phyloP scores from a whole-genome alignment of 2,113 vertebrate genomes.

The Hepsetus odoe region DNA sequence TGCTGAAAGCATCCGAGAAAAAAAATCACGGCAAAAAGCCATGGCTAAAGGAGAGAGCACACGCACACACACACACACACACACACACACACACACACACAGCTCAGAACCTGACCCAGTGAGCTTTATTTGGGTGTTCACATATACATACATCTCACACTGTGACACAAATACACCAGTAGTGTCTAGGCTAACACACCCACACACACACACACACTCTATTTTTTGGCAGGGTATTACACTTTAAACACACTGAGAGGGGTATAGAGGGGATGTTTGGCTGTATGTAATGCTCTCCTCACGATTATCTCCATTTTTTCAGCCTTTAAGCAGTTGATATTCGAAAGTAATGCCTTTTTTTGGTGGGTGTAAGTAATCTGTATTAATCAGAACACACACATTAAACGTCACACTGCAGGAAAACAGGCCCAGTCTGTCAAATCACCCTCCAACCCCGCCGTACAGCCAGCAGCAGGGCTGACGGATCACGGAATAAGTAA shows the following conservation, averaged over 20 bases:
- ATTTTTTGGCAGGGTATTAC: not conserved
- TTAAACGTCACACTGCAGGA: no score
- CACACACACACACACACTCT: not conserved
- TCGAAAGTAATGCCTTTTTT: not conserved
- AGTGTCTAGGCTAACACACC: not conserved
- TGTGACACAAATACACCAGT: not conserved
- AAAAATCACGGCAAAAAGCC: conserved; percentile 8
- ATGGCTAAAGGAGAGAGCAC: not conserved
- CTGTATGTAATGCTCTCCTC: not conserved
- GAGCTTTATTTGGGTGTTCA: not conserved
- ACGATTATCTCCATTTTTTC: not conserved
- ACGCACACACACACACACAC: not conserved
- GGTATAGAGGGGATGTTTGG: not conserved
- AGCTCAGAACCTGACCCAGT: not conserved
- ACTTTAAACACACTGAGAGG: not conserved
- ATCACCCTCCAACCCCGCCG: not conserved
- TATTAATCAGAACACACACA: conserved; percentile 6
- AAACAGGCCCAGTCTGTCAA: not conserved
- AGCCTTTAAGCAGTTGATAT: conserved; percentile 2
- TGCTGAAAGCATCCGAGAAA: not conserved
- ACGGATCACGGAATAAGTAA: no score
- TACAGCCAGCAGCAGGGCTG: no score
- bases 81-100: not conserved
- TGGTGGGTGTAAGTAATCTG: conserved; percentile 7
- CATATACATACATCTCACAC: not conserved